A percentile compares a stretch with the other conserved stretches of the same genome.
phyloP scores from a whole-genome alignment of 2,888 invertebrate genomes.

The Leptinotarsa juncta region DNA sequence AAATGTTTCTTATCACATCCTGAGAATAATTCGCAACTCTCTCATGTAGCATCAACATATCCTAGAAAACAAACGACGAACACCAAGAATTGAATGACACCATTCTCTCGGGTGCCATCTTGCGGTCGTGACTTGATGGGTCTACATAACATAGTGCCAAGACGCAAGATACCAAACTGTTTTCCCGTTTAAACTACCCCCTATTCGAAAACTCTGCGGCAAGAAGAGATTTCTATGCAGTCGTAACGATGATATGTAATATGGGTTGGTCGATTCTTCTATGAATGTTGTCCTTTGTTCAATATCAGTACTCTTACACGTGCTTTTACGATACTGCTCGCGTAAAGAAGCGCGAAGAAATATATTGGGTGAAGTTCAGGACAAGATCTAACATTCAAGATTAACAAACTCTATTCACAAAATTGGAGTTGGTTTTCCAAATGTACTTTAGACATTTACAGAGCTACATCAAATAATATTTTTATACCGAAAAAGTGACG shows the following conservation, averaged over 20 bases:
- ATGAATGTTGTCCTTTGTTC: conserved; percentile 6
- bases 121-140: conserved; percentile 30
- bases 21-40: conserved; percentile 31
- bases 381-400: no score
- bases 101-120: conserved; percentile 32
- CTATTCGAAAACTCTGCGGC: conserved; percentile 24
- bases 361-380: no score
- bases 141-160: conserved; percentile 29
- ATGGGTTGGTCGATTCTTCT: conserved; percentile 22
- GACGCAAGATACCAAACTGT: conserved; percentile 24
- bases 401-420: no score
- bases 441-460: no score
- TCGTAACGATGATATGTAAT: conserved; percentile 25
- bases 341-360: no score
- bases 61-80: conserved; percentile 23
- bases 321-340: no score
- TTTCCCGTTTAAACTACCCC: conserved; percentile 27
- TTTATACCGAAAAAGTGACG: no score
- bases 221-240: conserved; percentile 28
- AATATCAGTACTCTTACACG: no score
- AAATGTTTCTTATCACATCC: conserved; percentile 33
- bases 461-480: no score
- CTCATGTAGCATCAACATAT: conserved; percentile 22
- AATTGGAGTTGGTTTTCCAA: no score
- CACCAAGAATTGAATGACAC: conserved; percentile 29